Evolutionary conservation across 2,888 invertebrate species (phyloP), one percentile per base, ranked within the genome.

Genomic region (Lampropteryx suffumata): DNA sequence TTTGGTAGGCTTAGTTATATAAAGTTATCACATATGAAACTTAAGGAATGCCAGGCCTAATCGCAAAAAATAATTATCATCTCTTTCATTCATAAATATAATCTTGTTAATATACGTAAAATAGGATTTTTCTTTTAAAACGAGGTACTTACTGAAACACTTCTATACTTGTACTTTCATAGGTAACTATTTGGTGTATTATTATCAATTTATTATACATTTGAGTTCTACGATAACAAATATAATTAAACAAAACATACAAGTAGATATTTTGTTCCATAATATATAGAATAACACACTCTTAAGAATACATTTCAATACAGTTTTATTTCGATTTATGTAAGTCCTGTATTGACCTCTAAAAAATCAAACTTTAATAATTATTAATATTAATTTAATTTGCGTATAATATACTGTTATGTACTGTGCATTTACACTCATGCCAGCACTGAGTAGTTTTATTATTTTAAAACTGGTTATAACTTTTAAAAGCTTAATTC

Each of bases 101-200:
- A 34, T 46, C 13, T 58, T 60, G 30, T 58, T 50, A 56, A 57
- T 63, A 64, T 37, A 58, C 56, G 43, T 60, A 42, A 42, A 26
- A 58, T 59, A 46, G 21, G 41, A 47, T 51, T 53, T 56, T 55
- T 49, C 48, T 47, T 62, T 57, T 51, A 56, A 46, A 59, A 37
- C 41, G 70, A 73, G 71, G 70, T 76, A 76, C 67, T 69, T 4
- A 17, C 50, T 52, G 58, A 65, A 61, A 65, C 58, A 66, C 57
- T 67, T 66, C 69, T 67, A 61, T 60, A 45, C 63, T 69, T 73
- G 65, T 69, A 74, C 73, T 68, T 67, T 53, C 48, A 61, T 61
- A 62, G n/a, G n/a, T 61, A 62, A 57, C 40, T 61, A 11, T 47
- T 65, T 63, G 39, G 55, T 55, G 49, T 54, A 39, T 43, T 36